Conservation (phyloP, 2,797 vertebrate genomes). For the Poecilia picta region DNA sequence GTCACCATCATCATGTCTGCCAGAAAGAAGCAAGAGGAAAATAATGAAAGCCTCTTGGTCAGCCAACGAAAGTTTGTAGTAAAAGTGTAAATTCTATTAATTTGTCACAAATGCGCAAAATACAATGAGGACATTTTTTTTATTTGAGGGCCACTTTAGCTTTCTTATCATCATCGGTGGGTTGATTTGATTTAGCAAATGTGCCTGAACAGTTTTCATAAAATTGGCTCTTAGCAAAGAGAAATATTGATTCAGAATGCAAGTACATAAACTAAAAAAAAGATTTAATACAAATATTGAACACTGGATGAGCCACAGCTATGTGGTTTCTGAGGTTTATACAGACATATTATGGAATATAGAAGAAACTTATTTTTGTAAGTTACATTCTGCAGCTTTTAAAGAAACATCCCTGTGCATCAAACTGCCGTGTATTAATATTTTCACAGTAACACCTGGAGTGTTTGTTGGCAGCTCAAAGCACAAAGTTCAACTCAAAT, state of each 20-base stretch:
- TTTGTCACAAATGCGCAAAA: too few relatives aligned
- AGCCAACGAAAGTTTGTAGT: neutral
- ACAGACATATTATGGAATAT: too few relatives aligned
- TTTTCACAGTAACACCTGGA: neutral
- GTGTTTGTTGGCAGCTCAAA: neutral
- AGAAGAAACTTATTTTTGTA: too few relatives aligned
- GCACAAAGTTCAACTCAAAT: neutral
- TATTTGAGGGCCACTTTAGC: too few relatives aligned
- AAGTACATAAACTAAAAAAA: neutral
- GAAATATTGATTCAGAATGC: too few relatives aligned
- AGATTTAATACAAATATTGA: neutral
- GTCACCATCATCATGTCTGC: slow-evolving; percentile 89
- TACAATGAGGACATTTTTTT: too few relatives aligned
- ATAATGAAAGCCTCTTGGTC: slow-evolving; percentile 37
- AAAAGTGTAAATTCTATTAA: too few relatives aligned
- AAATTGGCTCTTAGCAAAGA: too few relatives aligned
- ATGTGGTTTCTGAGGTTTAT: too few relatives aligned
- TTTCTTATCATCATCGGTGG: too few relatives aligned
- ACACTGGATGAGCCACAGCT: neutral
- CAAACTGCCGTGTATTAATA: neutral
- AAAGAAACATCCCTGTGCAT: neutral
- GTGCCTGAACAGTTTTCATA: too few relatives aligned
- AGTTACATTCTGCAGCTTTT: neutral
- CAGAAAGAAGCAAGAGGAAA: slow-evolving; percentile 30
- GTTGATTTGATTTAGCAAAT: too few relatives aligned